These are phyloP conservation scores for Euglossa dilemma DNA, from an alignment of 1,140 invertebrate species.

Conservation along the genomic window DNA sequence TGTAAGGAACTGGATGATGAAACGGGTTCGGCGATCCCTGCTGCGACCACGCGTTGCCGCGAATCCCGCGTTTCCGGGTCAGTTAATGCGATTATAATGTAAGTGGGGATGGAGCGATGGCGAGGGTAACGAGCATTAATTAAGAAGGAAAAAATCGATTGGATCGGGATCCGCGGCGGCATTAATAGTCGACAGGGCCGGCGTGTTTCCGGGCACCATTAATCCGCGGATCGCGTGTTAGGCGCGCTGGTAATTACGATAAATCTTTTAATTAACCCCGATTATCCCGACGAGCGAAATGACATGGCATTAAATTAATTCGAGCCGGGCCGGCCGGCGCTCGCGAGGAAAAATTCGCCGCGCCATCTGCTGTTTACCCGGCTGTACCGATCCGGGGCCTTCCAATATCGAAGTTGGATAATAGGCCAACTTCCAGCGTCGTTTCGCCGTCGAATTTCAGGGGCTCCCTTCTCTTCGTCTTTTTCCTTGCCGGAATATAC, in stretches of 20 bases:
- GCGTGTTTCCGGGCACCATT: conserved; percentile 31
- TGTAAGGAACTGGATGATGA: no score
- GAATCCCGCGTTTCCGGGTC: not conserved
- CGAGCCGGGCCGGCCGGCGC: not conserved
- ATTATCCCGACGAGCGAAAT: conserved; percentile 32
- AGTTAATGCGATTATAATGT: conserved; percentile 45
- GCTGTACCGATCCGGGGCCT: not conserved
- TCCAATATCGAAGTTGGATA: conserved; percentile 13
- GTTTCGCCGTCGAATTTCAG: not conserved
- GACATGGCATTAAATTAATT: conserved; percentile 23
- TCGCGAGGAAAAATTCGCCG: not conserved
- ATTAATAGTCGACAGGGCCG: conserved; percentile 19
- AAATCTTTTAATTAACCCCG: conserved; percentile 47
- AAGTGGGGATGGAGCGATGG: not conserved
- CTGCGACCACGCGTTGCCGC: no score
- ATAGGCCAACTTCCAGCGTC: conserved; percentile 24
- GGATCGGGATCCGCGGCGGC: not conserved
- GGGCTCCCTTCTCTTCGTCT: no score
- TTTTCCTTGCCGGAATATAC: not conserved
- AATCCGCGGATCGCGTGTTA: conserved; percentile 27
- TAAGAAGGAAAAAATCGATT: conserved; percentile 32
- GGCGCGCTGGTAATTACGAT: conserved; percentile 32
- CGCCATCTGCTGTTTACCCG: not conserved
- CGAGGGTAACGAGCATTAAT: conserved; percentile 27
- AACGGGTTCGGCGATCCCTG: no score